Percentiles rank a stretch among this genome's conserved stretches.
Evolutionary conservation across 2,888 invertebrate genomes (phyloP).

Genomic region (Uloborus plumipes): DNA sequence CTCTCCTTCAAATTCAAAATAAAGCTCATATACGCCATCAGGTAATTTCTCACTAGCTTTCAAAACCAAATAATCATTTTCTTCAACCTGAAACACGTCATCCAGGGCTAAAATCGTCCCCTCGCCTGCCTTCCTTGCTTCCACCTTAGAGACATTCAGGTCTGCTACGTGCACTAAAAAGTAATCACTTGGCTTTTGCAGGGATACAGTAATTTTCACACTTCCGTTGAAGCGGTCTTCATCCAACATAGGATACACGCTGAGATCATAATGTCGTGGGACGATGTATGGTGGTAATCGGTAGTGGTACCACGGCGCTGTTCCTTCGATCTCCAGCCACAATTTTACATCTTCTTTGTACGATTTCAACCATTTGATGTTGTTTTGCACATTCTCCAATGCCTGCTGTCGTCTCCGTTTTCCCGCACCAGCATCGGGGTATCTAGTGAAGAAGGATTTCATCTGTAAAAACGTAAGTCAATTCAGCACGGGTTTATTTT

Average conservation of each 20-base stretch:
- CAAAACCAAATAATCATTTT: constrained; percentile 73
- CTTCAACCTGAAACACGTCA: constrained; percentile 70
- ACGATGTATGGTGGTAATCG: constrained; percentile 77
- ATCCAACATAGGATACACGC: constrained; percentile 78
- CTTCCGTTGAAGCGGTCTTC: constrained; percentile 76
- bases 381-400: constrained; percentile 82
- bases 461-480: constrained; percentile 75
- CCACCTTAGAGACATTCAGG: constrained; percentile 74
- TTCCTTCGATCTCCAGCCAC: constrained; percentile 36
- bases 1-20: constrained; percentile 78
- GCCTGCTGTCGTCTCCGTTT: constrained; percentile 81
- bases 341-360: constrained; percentile 73
- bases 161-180: constrained; percentile 77
- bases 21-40: constrained; percentile 74
- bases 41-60: constrained; percentile 67
- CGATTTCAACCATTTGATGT: constrained; percentile 83
- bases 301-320: constrained; percentile 69
- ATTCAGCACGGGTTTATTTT: too few species aligned
- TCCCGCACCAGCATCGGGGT: constrained; percentile 91
- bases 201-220: constrained; percentile 71
- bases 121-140: constrained; percentile 9
- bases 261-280: constrained; percentile 80
- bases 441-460: constrained; percentile 81
- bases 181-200: constrained; percentile 69
- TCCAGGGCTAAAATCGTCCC: constrained; percentile 65